Conservation (phyloP, 2,888 invertebrate species). For the Eilema griseolum region DNA sequence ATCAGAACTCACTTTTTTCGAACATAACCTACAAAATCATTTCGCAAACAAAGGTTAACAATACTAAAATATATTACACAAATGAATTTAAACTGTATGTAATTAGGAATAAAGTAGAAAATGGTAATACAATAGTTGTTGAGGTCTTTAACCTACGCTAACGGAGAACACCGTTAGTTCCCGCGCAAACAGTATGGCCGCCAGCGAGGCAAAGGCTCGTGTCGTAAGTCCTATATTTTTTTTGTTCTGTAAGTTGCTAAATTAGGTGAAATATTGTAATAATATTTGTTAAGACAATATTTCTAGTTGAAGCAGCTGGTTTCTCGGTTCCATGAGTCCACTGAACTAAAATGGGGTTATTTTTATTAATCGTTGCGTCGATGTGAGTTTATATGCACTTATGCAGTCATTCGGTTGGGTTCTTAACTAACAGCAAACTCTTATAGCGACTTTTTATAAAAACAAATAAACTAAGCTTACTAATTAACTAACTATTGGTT, state of each 20-base stretch:
- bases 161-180: slow-evolving; percentile 67
- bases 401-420: too few species aligned
- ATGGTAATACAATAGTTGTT: slow-evolving; percentile 39
- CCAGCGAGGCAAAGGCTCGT: slow-evolving; percentile 46
- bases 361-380: not conserved
- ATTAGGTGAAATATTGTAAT: slow-evolving; percentile 24
- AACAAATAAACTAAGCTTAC: too few species aligned
- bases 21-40: slow-evolving; percentile 39
- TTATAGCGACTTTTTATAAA: too few species aligned
- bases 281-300: slow-evolving; percentile 14
- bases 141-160: slow-evolving; percentile 64
- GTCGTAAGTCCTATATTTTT: slow-evolving; percentile 50
- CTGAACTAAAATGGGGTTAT: not conserved
- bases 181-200: slow-evolving; percentile 68
- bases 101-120: slow-evolving; percentile 29
- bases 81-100: slow-evolving; percentile 43
- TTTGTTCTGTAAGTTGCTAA: slow-evolving; percentile 35
- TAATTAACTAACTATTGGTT: too few species aligned
- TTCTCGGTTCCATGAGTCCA: slow-evolving; percentile 2
- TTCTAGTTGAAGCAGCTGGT: slow-evolving; percentile 2
- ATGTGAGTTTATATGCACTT: not conserved
- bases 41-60: slow-evolving; percentile 52
- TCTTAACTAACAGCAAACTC: too few species aligned
- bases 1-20: slow-evolving; percentile 18
- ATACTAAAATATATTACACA: slow-evolving; percentile 30